Evolutionary conservation across 2,888 invertebrate genomes (phyloP).

Genomic region (Perizoma flavofasciatum): DNA sequence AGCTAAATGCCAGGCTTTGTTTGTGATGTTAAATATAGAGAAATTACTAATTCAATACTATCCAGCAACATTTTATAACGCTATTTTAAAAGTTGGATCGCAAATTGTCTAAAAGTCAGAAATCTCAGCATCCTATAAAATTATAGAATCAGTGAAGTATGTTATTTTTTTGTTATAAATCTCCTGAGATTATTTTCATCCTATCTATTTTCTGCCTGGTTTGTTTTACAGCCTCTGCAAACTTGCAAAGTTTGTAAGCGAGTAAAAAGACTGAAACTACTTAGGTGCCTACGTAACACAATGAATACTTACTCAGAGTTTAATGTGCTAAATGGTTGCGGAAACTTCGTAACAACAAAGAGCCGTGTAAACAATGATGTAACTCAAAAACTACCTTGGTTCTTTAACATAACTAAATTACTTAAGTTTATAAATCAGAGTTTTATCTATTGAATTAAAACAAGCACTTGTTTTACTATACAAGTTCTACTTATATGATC

Average conservation of each 20-base stretch:
- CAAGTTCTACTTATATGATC: too few species aligned
- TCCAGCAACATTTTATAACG: too few species aligned
- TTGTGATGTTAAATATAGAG: slow-evolving; percentile 39
- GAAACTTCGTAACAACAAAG: slow-evolving; percentile 21
- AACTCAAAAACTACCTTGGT: slow-evolving; percentile 16
- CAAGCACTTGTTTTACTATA: too few species aligned
- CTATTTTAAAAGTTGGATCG: too few species aligned
- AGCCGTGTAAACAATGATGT: slow-evolving; percentile 25
- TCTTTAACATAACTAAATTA: not conserved
- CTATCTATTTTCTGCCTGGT: slow-evolving; percentile 24
- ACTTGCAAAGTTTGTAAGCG: slow-evolving; percentile 30
- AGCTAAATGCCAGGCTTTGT: slow-evolving; percentile 58
- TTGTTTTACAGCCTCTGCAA: slow-evolving; percentile 24
- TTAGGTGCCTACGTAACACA: slow-evolving; percentile 15
- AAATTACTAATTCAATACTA: slow-evolving; percentile 8
- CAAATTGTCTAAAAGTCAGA: too few species aligned
- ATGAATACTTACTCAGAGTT: slow-evolving; percentile 23
- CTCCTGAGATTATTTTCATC: slow-evolving; percentile 19
- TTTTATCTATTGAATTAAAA: too few species aligned
- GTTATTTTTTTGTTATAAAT: too few species aligned
- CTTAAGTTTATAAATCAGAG: not conserved
- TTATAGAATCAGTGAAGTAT: too few species aligned
- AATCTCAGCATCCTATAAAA: too few species aligned
- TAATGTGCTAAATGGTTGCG: slow-evolving; percentile 21
- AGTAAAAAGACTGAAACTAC: slow-evolving; percentile 19